Evolutionary conservation across 1,140 invertebrate species (phyloP), one percentile per base, ranked within the genome.

Genomic region (Diorhabda elongata): DNA sequence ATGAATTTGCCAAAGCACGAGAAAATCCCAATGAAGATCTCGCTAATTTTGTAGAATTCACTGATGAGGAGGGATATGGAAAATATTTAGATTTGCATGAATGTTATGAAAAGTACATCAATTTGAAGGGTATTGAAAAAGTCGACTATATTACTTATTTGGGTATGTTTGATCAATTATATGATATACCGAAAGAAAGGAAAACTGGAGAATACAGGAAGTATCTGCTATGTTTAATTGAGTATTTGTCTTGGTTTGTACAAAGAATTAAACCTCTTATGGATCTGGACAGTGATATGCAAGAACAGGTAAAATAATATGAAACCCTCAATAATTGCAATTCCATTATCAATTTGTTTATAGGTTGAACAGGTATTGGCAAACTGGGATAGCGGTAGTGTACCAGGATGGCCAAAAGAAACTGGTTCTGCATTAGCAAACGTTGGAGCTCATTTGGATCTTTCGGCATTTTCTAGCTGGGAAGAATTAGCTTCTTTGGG

Each of bases 11-110:
- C 4, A 96, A 96, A 83, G 84, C 92, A 70, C 85, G 94, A 73
- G 95, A 97, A 79, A 95, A 92, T 82, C 91, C 91, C 42, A 87
- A 89, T 3, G 94, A 96, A 79, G 93, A 95, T 82, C 85, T 83
- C 74, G 72, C 78, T 5, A 81, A 92, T 80, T 86, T 98, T 72
- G 94, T 98, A 3, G 95, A 98, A 74, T 99, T 99, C 79, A 96
- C 95, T n/a, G 98, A 99, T 83, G 98, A 99, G 84, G 98, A 99
- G 85, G 97, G 98, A 8, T 99, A 98, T 85, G 98, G 98, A 9
- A 97, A 97, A 82, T 99, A 97, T 83, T 85, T 99, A 43, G 98
- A 99, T 86, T 86, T 99, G n/a, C 96, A 99, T 82, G 92, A 97
- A 81, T 95, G 95, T 78, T 98, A 96, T 83, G 94, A 96, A 76